Evolutionary conservation across 1,140 invertebrate species (phyloP), one percentile per base, ranked within the genome.

Genomic region (Pomacea maculata): DNA sequence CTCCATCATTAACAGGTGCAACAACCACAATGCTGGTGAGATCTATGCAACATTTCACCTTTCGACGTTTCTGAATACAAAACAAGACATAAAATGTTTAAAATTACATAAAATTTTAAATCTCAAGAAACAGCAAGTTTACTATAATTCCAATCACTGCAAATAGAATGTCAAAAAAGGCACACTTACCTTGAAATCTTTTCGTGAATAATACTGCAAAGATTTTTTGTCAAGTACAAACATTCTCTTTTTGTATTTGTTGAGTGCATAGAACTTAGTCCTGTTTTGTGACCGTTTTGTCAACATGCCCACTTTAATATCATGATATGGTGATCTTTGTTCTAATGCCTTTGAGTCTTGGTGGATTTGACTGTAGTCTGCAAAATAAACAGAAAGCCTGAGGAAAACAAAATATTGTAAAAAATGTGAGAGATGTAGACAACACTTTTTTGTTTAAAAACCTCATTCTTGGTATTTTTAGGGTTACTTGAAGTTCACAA

Each of bases 191-290:
- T 74, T 81, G 34, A 57, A 19, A 19, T 61, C 57, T 61, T 76
- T 65, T 2, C 73, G 63, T 10, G 67, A 21, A 64, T 54, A 81
- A 55, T 76, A 81, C 21, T 57, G 34, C 52, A 81, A 64, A 15
- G 29, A n/a, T 25, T 57, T 52, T 64, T 15, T 74, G 54, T 81
- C 54, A 5, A 81, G 64, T 14, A 81, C 74, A 77, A 81, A 81
- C n/a, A 65, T 67, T 52, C 80, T 29, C n/a, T 29, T 34, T 52
- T 76, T 81, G 80, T 57, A 81, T 15, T 74, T 75, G 4, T 57
- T 57, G 25, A 52, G 55, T 29, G 55, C 29, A 64, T 25, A 75
- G 80, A 81, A 76, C 14, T 52, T 52, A 64, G 73, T 81, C 21
- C 55, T 73, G 65, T 65, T 65, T 64, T 55, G 65, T 15, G 80